Conservation (phyloP, 2,113 vertebrate species). For the Nematolebias whitei region DNA sequence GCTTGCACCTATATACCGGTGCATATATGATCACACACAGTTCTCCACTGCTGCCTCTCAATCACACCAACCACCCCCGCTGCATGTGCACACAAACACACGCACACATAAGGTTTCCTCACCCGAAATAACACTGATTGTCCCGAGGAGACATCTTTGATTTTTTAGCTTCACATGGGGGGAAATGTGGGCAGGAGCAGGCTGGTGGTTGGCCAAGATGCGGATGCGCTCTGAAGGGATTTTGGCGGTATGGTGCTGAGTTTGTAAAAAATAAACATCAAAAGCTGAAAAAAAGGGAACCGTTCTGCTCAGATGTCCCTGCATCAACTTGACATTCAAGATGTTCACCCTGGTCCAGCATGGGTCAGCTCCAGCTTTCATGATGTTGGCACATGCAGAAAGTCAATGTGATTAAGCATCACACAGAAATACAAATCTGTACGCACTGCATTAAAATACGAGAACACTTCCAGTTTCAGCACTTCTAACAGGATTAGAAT, state of each 20-base stretch:
- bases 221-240: slow-evolving; percentile 54
- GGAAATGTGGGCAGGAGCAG: slow-evolving; percentile 19
- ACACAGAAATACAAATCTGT: slow-evolving; percentile 12
- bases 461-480: slow-evolving; percentile 24
- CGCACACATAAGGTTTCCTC: slow-evolving; percentile 36
- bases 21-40: slow-evolving; percentile 16
- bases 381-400: slow-evolving; percentile 19
- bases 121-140: slow-evolving; percentile 48
- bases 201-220: slow-evolving; percentile 40
- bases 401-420: slow-evolving; percentile 39
- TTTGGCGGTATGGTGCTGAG: slow-evolving; percentile 40
- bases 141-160: slow-evolving; percentile 57
- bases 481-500: slow-evolving; percentile 41
- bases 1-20: slow-evolving; percentile 4
- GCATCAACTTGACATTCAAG: slow-evolving; percentile 8
- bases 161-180: slow-evolving; percentile 35
- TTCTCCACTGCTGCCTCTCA: slow-evolving; percentile 32
- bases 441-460: slow-evolving; percentile 25
- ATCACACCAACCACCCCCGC: slow-evolving; percentile 24
- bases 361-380: slow-evolving; percentile 30
- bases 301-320: slow-evolving; percentile 13
- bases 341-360: background rate
- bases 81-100: slow-evolving; percentile 33
- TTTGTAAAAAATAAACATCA: slow-evolving; percentile 24
- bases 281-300: slow-evolving; percentile 13